Evolutionary conservation across 2,888 invertebrate genomes (phyloP).

Genomic region (Orthonychiurus folsomi): DNA sequence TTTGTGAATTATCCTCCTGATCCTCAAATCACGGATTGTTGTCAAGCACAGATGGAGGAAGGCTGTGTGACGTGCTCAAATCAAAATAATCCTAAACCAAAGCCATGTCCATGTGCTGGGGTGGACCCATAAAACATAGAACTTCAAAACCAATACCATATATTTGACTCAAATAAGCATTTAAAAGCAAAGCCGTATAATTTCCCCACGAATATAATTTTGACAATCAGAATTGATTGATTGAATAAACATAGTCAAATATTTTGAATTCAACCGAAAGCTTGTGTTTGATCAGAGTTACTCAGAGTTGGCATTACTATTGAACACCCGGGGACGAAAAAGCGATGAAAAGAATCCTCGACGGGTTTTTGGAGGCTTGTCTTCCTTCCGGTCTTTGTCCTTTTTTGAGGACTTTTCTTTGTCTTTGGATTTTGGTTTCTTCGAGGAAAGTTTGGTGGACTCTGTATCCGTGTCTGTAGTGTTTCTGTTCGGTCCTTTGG

Average conservation of each 20-base stretch:
- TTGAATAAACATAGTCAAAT: background rate
- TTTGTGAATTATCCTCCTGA: background rate
- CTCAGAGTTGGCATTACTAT: too few species aligned
- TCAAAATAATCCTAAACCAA: constrained; percentile 8
- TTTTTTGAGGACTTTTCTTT: too few species aligned
- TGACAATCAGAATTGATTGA: background rate
- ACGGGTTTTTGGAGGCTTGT: too few species aligned
- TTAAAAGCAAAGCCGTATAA: background rate
- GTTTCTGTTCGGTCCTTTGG: too few species aligned
- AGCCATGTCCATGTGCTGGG: constrained; percentile 29
- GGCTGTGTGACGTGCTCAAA: background rate
- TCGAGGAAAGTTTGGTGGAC: too few species aligned
- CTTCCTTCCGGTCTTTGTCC: too few species aligned
- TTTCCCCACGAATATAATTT: background rate
- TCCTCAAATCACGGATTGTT: background rate
- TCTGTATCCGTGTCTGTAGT: too few species aligned
- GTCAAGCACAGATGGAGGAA: background rate
- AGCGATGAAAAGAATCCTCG: too few species aligned
- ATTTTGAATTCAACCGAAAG: background rate
- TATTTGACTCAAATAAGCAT: background rate
- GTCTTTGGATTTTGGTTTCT: too few species aligned
- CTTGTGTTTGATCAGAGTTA: too few species aligned
- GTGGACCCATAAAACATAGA: constrained; percentile 23
- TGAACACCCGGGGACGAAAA: too few species aligned
- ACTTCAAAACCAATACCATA: too few species aligned